Evolutionary conservation across 1,140 invertebrate species (phyloP).

Genomic region (Drosophila kurseongensis): DNA sequence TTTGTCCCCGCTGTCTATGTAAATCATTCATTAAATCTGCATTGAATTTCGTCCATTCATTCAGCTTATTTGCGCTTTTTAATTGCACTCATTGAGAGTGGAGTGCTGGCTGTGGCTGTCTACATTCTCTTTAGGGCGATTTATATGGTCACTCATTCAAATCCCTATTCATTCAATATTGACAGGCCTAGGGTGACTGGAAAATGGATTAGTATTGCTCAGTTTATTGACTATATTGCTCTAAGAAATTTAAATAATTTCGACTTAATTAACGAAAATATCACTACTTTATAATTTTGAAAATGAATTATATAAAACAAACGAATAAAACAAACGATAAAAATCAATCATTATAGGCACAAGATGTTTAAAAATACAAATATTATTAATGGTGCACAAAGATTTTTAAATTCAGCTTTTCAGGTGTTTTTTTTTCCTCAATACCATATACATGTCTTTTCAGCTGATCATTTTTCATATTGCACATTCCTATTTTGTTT

Average conservation of each 20-base stretch:
- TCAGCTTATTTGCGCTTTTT: conserved; percentile 56
- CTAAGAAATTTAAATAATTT: no score
- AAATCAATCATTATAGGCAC: background rate
- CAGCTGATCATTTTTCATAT: conserved; percentile 1
- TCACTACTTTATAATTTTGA: no score
- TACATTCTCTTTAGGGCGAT: conserved; percentile 25
- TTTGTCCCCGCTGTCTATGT: conserved; percentile 64
- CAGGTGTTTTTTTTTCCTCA: background rate
- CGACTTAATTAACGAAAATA: no score
- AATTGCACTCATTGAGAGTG: conserved; percentile 58
- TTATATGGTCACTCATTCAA: conserved; percentile 27
- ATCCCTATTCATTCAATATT: conserved; percentile 15
- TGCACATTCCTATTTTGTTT: background rate
- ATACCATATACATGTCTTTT: conserved; percentile 1
- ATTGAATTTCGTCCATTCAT: conserved; percentile 74
- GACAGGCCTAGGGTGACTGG: background rate
- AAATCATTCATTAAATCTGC: conserved; percentile 80
- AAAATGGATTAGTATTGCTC: background rate
- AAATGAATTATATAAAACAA: no score
- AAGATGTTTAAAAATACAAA: background rate
- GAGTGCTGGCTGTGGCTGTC: conserved; percentile 29
- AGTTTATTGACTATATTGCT: conserved; percentile 5
- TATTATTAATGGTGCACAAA: background rate
- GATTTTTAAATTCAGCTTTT: background rate
- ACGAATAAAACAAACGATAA: background rate